These are phyloP conservation scores for Romanogobio albipinnatus DNA, from an alignment of 2,113 vertebrate genomes.

Conservation along the genomic window DNA sequence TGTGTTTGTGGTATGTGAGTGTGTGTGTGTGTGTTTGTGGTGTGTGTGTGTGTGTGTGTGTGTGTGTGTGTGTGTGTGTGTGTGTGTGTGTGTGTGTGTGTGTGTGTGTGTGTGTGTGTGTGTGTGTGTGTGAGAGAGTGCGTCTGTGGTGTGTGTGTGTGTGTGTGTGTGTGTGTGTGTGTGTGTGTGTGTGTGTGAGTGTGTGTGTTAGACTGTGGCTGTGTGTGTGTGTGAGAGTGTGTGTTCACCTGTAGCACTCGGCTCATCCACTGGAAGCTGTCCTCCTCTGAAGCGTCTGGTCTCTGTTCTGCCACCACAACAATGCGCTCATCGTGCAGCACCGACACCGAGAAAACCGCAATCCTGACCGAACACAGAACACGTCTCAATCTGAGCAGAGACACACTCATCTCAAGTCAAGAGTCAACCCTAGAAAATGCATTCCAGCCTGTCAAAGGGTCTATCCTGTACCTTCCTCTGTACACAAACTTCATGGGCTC, in stretches of 20 bases:
- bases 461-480: conserved; percentile 83
- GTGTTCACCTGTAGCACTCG: conserved; percentile 88
- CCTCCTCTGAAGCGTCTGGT: conserved; percentile 93
- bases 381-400: not conserved
- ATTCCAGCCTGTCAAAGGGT: too few relatives aligned
- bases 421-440: too few relatives aligned
- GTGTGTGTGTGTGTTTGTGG: too few relatives aligned
- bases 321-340: conserved; percentile 91
- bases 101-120: not conserved
- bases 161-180: not conserved
- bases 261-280: conserved; percentile 99
- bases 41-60: too few relatives aligned
- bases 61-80: too few relatives aligned
- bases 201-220: too few relatives aligned
- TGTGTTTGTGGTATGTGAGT: too few relatives aligned
- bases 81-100: not conserved
- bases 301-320: conserved; percentile 96
- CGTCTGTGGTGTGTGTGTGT: not conserved
- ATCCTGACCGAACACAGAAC: conserved; percentile 78
- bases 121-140: too few relatives aligned
- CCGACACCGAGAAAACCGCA: conserved; percentile 92
- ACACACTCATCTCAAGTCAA: not conserved
- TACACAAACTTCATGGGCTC: conserved; percentile 99
- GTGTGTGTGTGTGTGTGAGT: not conserved
- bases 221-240: not conserved